Base-by-base conservation (phyloP, 2,888 invertebrate genomes). In the Pandemis cinnamomeana region DNA sequence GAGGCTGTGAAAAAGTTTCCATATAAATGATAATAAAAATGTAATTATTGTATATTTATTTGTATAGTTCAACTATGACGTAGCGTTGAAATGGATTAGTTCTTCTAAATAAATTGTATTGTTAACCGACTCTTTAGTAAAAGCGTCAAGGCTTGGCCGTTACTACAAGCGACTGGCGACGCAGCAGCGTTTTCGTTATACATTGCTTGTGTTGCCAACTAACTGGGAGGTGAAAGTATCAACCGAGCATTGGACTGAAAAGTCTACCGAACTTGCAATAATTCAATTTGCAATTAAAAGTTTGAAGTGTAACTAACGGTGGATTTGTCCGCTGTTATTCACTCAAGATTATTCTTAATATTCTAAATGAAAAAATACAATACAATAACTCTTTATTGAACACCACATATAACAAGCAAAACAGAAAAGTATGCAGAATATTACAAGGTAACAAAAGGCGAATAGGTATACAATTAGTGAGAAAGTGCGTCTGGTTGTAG, bases 1-100 rank as follows among this genome's bases (percentile, higher is more conserved):
- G 75, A 78, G 80, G 80, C 80, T 79, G 80, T 79, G 80, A 80
- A 79, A 75, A 77, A 61, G 75, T 78, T 78, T 77, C 78, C 76
- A 75, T 79, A 73, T 71, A 72, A 41, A 69, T 75, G 67, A 67
- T 71, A 69, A 62, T 58, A 67, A 71, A 71, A 36, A 61, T 71
- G 64, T 71, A 67, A 76, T 62, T 76, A 46, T 71, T 63, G 71
- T 71, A 67, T 69, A 73, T 64, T 73, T 48, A 67, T 75, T 75
- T 75, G 64, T 75, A 58, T 75, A 68, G 72, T 60, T 72, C 64
- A 68, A 48, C 55, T 64, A 53, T 58, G 15, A 58, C 5, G 27
- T 75, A 53, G 41, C 48, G 41, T 51, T 51, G 51, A 4, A 20
- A 46, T 46, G 48, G 46, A 48, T 63, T 20, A n/a, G 10, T 7